These are phyloP conservation scores for Paramormyrops hopkinsi DNA, from an alignment of 2,797 vertebrate genomes.

Conservation along the genomic window DNA sequence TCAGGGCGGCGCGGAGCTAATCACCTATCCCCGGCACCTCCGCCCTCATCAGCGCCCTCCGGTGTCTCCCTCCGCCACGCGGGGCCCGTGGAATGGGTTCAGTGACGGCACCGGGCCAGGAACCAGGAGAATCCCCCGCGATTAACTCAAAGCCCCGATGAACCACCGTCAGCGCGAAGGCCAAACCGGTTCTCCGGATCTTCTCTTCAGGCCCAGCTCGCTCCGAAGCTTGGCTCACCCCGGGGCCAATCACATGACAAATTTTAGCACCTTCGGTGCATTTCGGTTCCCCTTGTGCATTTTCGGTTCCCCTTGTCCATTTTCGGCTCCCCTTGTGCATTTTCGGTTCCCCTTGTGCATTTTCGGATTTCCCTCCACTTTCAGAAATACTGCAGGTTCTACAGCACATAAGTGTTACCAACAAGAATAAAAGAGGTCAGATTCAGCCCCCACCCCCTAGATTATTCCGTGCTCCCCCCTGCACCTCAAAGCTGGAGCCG, in stretches of 20 bases:
- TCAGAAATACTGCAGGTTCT: not conserved
- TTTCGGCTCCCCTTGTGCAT: too few relatives aligned
- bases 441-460: not conserved
- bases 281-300: not conserved
- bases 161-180: not conserved
- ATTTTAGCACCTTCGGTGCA: not conserved
- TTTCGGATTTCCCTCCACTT: not conserved
- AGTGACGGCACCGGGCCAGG: not conserved
- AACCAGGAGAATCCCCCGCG: not conserved
- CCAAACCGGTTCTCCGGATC: not conserved
- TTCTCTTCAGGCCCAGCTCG: not conserved
- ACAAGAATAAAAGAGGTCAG: not conserved
- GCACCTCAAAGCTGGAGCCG: not conserved
- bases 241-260: not conserved
- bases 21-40: constrained; percentile 25
- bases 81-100: not conserved
- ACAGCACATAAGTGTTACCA: not conserved
- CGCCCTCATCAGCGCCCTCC: not conserved
- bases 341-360: not conserved
- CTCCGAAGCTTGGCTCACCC: not conserved
- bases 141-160: not conserved
- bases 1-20: constrained; percentile 46
- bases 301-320: too few relatives aligned
- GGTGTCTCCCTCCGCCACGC: not conserved
- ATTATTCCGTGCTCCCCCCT: not conserved